Base-by-base conservation (phyloP, 1,140 invertebrate genomes). In the Plutomurus gul region DNA sequence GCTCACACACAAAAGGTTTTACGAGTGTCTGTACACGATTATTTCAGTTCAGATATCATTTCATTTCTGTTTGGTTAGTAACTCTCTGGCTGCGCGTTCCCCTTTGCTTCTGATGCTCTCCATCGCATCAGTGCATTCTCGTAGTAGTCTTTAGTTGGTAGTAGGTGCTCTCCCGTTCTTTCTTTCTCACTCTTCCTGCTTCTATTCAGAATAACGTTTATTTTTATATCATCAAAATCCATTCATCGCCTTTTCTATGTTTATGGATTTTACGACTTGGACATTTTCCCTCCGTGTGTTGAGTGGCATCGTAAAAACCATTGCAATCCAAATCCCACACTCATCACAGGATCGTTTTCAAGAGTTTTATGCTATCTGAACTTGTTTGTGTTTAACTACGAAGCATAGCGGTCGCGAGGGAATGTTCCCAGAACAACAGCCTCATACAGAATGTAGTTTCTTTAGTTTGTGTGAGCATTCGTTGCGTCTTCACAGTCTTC, bases 161-260 rank as follows among this genome's bases (percentile, higher is more conserved):
- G n/a, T n/a, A 22, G 20, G 18, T 51, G 47, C 47, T 51, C 47
- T 22, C 56, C 56, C 56, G 27, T 65, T 27, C 25, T 27, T 33
- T 60, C 7, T 27, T n/a, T 30, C 27, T 65, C 56, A n/a, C 56
- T 65, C 56, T 65, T 65, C 56, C 56, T 65, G 56, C 56, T 65
- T 65, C 56, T 65, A 65, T 65, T 65, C 56, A 65, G 51, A 56
- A 0, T 27, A 56, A 13, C 51, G n/a, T 30, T 30, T 30, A 65
- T 65, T 65, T 65, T 36, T 65, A 33, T 65, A 13, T 65, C 25
- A 65, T 65, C 56, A 65, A 65, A n/a, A 65, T 65, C 27, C 25
- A 65, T 65, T 65, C 56, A 65, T 65, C 27, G 56, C 56, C 56
- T 65, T 65, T 65, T 65, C 56, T 65, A 65, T 65, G 56, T 65